A percentile compares a stretch with the other conserved stretches of the same genome.
phyloP scores from a whole-genome alignment of 37 sponge, comb jelly and placozoan genomes.

The Trichoplax adhaerens region DNA sequence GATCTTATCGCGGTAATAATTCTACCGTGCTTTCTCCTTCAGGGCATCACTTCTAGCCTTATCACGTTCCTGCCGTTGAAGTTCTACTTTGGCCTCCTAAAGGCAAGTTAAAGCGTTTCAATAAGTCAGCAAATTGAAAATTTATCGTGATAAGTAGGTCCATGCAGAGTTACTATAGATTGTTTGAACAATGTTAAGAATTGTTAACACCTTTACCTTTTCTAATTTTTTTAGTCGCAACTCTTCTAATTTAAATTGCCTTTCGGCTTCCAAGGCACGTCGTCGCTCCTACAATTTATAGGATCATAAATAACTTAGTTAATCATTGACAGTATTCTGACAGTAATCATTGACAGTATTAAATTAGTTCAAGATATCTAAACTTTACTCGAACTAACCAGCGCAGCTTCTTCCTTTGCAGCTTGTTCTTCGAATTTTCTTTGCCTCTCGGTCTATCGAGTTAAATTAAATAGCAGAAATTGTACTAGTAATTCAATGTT shows the following conservation, averaged over 20 bases:
- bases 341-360: too few species aligned
- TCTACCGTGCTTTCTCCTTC: conserved; percentile 42
- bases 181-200: too few species aligned
- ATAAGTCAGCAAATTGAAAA: neutral
- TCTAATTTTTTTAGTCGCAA: conserved; percentile 28
- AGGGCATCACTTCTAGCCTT: conserved; percentile 47
- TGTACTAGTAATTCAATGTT: too few species aligned
- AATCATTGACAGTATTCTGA: too few species aligned
- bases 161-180: too few species aligned
- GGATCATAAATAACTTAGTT: neutral
- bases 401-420: conserved; percentile 85
- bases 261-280: conserved; percentile 45
- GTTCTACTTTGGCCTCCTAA: conserved; percentile 47
- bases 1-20: neutral
- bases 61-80: conserved; percentile 29
- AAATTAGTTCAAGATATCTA: neutral
- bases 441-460: conserved; percentile 50
- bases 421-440: conserved; percentile 54
- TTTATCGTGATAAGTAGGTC: too few species aligned
- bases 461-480: conserved; percentile 1
- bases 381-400: conserved; percentile 5
- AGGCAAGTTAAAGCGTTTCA: neutral
- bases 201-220: conserved; percentile 6
- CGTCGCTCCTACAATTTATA: conserved; percentile 25
- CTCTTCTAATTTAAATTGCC: conserved; percentile 39